Conservation (phyloP, 2,888 invertebrate species). For the Dryomyza anilis region DNA sequence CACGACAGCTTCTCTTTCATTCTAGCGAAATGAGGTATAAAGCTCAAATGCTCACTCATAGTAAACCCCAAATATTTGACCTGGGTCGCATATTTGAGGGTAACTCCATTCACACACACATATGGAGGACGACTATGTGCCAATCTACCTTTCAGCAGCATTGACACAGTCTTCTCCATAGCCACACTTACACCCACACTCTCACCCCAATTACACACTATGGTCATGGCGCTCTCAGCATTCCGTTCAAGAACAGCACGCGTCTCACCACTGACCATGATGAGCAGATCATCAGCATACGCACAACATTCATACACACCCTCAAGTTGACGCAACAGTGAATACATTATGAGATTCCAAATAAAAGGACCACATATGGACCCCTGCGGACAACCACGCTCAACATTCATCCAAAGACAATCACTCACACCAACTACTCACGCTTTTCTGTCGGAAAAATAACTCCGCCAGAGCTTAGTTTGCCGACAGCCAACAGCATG, state of each 20-base stretch:
- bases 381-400: slow-evolving; percentile 31
- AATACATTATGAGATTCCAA: slow-evolving; percentile 36
- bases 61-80: background rate
- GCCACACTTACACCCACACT: slow-evolving; percentile 24
- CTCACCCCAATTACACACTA: slow-evolving; percentile 17
- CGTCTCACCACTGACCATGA: slow-evolving; percentile 17
- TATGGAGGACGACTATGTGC: background rate
- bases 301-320: slow-evolving; percentile 4
- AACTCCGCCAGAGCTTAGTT: slow-evolving; percentile 14
- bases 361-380: slow-evolving; percentile 34
- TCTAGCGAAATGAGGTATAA: background rate
- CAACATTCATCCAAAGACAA: background rate
- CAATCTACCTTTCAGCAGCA: slow-evolving; percentile 31
- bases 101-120: background rate
- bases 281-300: slow-evolving; percentile 26
- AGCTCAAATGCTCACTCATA: background rate
- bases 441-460: background rate
- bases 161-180: slow-evolving; percentile 25
- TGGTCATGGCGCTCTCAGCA: background rate
- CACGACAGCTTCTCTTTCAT: background rate
- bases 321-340: slow-evolving; percentile 18
- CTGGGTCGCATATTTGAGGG: background rate
- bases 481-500: slow-evolving; percentile 17
- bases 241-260: too few relatives aligned
- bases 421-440: background rate